These are phyloP conservation scores for Crypturellus tataupa DNA, from an alignment of 2,797 vertebrate genomes.

Conservation along the genomic window DNA sequence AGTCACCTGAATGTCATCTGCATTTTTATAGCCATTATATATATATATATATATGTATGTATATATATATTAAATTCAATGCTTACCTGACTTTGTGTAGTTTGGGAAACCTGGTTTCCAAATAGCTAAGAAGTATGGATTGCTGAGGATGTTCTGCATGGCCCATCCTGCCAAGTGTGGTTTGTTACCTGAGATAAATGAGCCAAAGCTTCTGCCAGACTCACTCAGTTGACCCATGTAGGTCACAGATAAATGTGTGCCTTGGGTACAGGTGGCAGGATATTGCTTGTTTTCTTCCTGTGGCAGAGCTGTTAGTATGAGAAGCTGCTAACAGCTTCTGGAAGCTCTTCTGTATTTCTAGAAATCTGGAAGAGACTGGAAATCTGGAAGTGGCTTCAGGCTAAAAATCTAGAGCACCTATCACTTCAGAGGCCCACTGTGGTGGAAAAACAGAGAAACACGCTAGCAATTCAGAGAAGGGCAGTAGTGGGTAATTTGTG, in stretches of 20 bases:
- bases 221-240: not conserved
- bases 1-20: not conserved
- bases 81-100: not conserved
- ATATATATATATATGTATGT: too few relatives aligned
- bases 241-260: not conserved
- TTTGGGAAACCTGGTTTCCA: not conserved
- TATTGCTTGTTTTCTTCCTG: not conserved
- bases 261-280: not conserved
- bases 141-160: not conserved
- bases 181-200: not conserved
- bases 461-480: not conserved
- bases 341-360: too few relatives aligned
- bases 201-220: not conserved
- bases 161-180: not conserved
- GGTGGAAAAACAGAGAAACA: not conserved
- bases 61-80: not conserved
- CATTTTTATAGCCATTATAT: not conserved
- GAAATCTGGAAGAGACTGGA: not conserved
- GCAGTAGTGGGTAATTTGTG: not conserved
- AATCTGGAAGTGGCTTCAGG: not conserved
- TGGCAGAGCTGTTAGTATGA: not conserved
- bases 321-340: not conserved
- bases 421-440: not conserved
- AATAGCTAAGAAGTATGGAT: not conserved
- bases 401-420: not conserved